Percentiles rank a stretch among this genome's conserved stretches.
Evolutionary conservation across 2,888 invertebrate species (phyloP).

Genomic region (Seira musarum): DNA sequence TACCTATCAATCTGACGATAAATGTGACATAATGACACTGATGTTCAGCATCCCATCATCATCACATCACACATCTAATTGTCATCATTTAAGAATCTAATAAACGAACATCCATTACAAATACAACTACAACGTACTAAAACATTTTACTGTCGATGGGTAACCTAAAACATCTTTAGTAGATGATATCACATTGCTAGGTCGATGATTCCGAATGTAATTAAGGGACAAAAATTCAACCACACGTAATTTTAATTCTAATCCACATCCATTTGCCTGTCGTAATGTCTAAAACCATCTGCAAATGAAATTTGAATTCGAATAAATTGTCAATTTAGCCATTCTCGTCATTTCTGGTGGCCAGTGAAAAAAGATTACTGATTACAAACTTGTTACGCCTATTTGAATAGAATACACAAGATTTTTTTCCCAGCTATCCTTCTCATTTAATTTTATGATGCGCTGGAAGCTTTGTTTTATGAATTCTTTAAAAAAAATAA

Average conservation of each 20-base stretch:
- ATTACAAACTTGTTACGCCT: not conserved
- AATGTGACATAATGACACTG: slow-evolving; percentile 34
- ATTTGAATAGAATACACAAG: slow-evolving; percentile 25
- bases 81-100: not conserved
- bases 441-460: too few relatives aligned
- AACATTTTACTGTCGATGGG: not conserved
- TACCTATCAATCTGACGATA: too few relatives aligned
- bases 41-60: not conserved
- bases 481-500: not conserved
- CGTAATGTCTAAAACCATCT: too few relatives aligned
- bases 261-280: too few relatives aligned
- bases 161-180: not conserved
- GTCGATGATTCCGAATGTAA: not conserved
- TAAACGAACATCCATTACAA: not conserved
- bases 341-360: not conserved
- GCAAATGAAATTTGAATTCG: not conserved
- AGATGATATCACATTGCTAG: not conserved
- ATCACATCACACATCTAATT: not conserved
- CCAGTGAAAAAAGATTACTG: not conserved
- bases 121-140: not conserved
- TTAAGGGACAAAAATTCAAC: not conserved
- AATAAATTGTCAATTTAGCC: not conserved
- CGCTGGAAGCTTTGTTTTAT: too few relatives aligned
- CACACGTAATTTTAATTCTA: not conserved
- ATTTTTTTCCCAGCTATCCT: slow-evolving; percentile 36